These are phyloP conservation scores for Crotalus tigris DNA, from an alignment of 2,113 vertebrate genomes.

Conservation along the genomic window DNA sequence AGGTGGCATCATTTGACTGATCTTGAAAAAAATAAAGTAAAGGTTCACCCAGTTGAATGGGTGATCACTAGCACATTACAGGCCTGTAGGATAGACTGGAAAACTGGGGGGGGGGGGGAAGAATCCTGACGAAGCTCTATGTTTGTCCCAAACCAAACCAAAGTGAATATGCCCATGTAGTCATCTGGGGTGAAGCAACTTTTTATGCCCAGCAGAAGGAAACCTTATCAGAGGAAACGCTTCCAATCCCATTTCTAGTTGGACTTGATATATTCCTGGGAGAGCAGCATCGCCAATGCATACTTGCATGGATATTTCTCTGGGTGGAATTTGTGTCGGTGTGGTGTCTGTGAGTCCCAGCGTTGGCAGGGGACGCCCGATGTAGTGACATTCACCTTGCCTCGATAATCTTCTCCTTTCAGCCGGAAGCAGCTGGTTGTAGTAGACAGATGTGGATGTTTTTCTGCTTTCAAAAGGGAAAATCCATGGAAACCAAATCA, in stretches of 20 bases:
- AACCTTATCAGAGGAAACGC: not conserved
- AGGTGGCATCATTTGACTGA: not conserved
- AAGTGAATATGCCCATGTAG: not conserved
- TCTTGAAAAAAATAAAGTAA: not conserved
- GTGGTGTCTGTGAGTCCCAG: constrained; percentile 87
- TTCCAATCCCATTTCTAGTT: not conserved
- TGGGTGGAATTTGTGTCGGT: constrained; percentile 83
- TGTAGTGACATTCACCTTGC: constrained; percentile 80
- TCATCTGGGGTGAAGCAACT: not conserved
- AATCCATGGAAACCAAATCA: not conserved
- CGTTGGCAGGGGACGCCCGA: constrained; percentile 89
- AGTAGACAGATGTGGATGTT: constrained; percentile 26
- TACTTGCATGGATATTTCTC: constrained; percentile 95
- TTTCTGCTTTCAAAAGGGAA: constrained; percentile 55
- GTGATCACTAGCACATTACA: not conserved
- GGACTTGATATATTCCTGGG: not conserved
- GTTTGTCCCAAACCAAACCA: not conserved
- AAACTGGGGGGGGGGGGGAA: not conserved
- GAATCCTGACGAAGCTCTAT: not conserved
- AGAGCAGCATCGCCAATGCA: constrained; percentile 5
- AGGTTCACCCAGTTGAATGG: not conserved
- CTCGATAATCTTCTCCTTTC: constrained; percentile 88
- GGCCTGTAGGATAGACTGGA: not conserved
- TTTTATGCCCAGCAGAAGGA: not conserved
- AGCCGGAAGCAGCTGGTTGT: constrained; percentile 81